These are phyloP conservation scores for Triplophysa rosa DNA, from an alignment of 2,113 vertebrate species.

Conservation along the genomic window DNA sequence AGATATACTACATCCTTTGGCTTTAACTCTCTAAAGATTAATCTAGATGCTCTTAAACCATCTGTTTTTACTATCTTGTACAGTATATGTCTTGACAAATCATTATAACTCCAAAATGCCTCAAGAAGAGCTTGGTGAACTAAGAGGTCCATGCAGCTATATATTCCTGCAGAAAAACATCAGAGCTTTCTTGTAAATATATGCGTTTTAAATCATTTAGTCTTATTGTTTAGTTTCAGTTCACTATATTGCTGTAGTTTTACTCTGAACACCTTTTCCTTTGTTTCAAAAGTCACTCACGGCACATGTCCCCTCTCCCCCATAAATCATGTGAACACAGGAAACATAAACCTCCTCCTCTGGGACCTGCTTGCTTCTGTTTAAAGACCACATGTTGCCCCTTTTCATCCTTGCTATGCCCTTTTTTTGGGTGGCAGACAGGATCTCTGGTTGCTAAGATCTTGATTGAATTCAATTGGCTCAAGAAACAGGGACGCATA, in stretches of 20 bases:
- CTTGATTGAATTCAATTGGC: too few species aligned
- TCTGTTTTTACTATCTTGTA: conserved; percentile 1
- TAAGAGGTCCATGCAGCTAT: neutral
- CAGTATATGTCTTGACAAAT: conserved; percentile 19
- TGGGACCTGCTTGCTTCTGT: conserved; percentile 45
- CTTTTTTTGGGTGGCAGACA: conserved; percentile 2
- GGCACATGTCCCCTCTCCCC: neutral
- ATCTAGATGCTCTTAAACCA: neutral
- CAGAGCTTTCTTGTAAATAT: neutral
- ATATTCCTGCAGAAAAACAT: neutral
- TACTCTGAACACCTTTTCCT: neutral
- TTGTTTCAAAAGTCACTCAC: conserved; percentile 22
- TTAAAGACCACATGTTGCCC: conserved; percentile 36
- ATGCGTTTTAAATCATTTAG: neutral
- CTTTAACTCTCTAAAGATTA: conserved; percentile 2
- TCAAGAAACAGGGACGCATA: too few species aligned
- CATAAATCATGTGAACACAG: conserved; percentile 56
- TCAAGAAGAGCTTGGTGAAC: neutral
- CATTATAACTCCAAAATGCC: conserved; percentile 12
- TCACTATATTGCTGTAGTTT: neutral
- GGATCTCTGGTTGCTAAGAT: conserved; percentile 1
- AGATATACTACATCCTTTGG: conserved; percentile 9
- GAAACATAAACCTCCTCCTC: conserved; percentile 72
- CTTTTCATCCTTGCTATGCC: conserved; percentile 14
- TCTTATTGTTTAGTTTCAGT: neutral